Percentiles rank a stretch among this genome's conserved stretches.
Evolutionary conservation across 2,797 vertebrate genomes (phyloP).

Genomic region (Bradypodion ventrale): DNA sequence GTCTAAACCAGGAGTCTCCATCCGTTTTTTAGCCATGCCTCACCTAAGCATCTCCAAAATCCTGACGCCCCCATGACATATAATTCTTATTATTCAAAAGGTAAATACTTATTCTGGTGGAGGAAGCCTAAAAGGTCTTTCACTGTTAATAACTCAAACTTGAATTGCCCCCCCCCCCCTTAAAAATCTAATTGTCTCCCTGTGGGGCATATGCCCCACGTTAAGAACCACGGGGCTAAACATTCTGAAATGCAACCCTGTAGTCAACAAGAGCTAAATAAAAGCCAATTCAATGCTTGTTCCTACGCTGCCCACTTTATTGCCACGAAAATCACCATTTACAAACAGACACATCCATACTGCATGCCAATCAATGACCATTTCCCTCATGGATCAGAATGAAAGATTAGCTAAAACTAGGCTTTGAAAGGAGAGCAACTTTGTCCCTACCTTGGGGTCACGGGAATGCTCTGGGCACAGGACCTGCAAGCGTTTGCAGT

Average conservation of each 20-base stretch:
- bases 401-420: background rate
- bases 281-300: background rate
- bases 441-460: constrained; percentile 85
- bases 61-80: no score
- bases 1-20: no score
- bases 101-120: no score
- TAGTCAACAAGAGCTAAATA: background rate
- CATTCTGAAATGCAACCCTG: background rate
- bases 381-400: background rate
- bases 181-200: no score
- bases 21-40: no score
- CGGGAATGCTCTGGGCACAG: constrained; percentile 93
- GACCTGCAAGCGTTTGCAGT: constrained; percentile 94
- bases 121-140: no score
- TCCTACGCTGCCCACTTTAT: background rate
- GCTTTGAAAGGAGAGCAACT: background rate
- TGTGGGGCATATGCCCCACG: no score
- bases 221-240: no score
- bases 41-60: no score
- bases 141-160: no score
- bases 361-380: background rate
- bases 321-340: background rate
- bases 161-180: no score
- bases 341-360: background rate
- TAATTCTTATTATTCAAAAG: no score